Percentiles rank a stretch among this genome's conserved stretches.
These are phyloP conservation scores for Mobula birostris DNA, from an alignment of 2,113 vertebrate species.

Conservation along the genomic window DNA sequence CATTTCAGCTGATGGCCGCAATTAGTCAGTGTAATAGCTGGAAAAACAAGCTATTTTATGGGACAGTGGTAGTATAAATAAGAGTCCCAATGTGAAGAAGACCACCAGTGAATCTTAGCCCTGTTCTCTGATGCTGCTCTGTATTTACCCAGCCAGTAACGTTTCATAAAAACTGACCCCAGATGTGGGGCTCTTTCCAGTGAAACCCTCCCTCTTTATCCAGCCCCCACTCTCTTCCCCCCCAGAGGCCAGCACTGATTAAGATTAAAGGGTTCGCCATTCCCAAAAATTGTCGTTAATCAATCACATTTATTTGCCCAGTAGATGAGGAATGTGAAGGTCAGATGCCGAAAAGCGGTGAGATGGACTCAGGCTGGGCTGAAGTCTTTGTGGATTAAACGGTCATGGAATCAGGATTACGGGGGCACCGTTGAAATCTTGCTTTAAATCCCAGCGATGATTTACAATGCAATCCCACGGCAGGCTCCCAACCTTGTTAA, in stretches of 20 bases:
- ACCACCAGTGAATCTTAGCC: too few relatives aligned
- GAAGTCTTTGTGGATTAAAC: too few relatives aligned
- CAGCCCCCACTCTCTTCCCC: too few relatives aligned
- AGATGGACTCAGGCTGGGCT: too few relatives aligned
- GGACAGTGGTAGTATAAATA: not conserved
- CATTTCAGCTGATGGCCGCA: not conserved
- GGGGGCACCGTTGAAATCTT: too few relatives aligned
- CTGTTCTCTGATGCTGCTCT: too few relatives aligned
- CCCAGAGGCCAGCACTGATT: not conserved
- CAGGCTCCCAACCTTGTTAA: too few relatives aligned
- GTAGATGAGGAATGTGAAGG: not conserved
- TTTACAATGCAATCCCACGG: too few relatives aligned
- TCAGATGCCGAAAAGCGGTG: too few relatives aligned
- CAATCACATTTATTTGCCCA: not conserved
- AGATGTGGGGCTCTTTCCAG: not conserved
- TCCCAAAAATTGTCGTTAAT: not conserved
- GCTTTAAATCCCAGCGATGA: too few relatives aligned
- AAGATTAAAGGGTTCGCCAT: not conserved
- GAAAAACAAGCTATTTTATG: not conserved
- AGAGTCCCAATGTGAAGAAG: not conserved
- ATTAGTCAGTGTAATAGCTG: not conserved
- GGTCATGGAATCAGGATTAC: too few relatives aligned
- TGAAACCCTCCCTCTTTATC: not conserved
- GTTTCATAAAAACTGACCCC: not conserved
- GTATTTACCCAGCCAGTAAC: too few relatives aligned